Evolutionary conservation across 2,113 vertebrate genomes (phyloP), one percentile per base, ranked within the genome.

Genomic region (Xenopus tropicalis): DNA sequence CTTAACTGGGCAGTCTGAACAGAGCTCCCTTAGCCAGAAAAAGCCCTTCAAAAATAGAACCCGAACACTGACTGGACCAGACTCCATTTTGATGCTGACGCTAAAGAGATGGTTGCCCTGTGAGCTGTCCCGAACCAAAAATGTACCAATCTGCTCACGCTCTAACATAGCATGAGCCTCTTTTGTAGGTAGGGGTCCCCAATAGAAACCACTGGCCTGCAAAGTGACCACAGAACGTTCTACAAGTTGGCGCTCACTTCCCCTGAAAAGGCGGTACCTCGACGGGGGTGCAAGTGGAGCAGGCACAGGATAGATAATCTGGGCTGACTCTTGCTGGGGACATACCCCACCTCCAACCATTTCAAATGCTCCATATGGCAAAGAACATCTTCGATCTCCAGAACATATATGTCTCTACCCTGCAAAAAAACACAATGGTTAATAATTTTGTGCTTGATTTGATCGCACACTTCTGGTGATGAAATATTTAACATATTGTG

Each of bases 201-300:
- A 90, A 69, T 89, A 90, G 77, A 89, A 89, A 77, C 84, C 86
- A 2, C 85, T 82, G 79, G 82, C 83, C 79, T 86, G 82, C 1
- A 90, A 85, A 71, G 83, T 81, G 57, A 65, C 77, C 71, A 89
- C 79, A 20, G 83, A 86, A 48, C 85, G 78, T 70, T 90, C 84
- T 72, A 90, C 82, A 14, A 86, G 75, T 71, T 85, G 81, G 82
- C 84, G 83, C 59, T 89, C 88, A 0, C 76, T 77, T 77, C 82
- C 83, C 25, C 79, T 84, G 56, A 89, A 89, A 68, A 82, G 79
- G 22, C 85, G 85, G 77, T 83, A 87, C 23, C 79, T 84, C 43
- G 84, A 76, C 0, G 80, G 81, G 69, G 82, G 79, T 0, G 0
- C 17, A 67, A 68, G 5, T 54, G 48, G 59, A 19, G 43, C n/a